Conservation (phyloP, 2,888 invertebrate species). For the Apamea sordens region DNA sequence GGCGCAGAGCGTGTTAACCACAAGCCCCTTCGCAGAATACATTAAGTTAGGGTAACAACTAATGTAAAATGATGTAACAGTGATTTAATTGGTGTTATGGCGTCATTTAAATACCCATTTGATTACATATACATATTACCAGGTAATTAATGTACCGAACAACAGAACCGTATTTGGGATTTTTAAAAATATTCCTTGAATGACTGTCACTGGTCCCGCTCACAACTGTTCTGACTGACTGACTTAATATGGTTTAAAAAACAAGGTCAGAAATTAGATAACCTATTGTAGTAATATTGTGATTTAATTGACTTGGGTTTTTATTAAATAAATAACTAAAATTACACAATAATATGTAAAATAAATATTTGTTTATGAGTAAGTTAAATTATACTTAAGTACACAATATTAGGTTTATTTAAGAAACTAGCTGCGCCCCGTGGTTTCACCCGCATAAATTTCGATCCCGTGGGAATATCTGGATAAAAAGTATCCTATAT, state of each 20-base stretch:
- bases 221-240: neutral
- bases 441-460: too few relatives aligned
- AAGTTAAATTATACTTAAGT: too few relatives aligned
- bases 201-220: neutral
- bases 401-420: too few relatives aligned
- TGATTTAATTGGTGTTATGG: neutral
- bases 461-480: too few relatives aligned
- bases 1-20: too few relatives aligned
- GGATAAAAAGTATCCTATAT: too few relatives aligned
- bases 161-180: too few relatives aligned
- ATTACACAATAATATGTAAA: neutral
- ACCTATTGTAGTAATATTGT: neutral
- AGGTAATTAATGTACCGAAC: neutral
- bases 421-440: too few relatives aligned
- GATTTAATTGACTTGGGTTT: neutral
- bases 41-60: neutral
- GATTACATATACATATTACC: too few relatives aligned
- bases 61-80: neutral
- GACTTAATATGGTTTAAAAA: neutral
- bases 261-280: neutral
- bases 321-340: neutral
- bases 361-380: neutral
- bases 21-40: neutral
- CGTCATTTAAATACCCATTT: neutral
- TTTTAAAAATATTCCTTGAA: neutral